Evolutionary conservation across 2,113 vertebrate genomes (phyloP), one percentile per base, ranked within the genome.

Genomic region (Albula goreensis): DNA sequence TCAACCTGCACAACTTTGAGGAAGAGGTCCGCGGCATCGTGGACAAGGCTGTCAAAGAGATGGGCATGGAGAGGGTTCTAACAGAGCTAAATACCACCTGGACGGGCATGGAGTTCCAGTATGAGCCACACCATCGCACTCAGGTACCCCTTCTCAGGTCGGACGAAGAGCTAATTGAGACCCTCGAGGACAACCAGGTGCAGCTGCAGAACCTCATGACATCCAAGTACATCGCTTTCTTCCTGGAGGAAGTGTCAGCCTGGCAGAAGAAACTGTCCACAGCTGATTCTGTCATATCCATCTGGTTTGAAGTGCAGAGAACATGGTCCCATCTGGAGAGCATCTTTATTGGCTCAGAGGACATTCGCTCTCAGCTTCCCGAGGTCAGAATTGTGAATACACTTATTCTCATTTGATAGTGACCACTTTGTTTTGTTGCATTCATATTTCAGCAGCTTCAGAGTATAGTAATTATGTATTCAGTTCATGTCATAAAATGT

Each of bases 261-360:
- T 99, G 98, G 98, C 98, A 99, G 91, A 96, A 92, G 89, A 97
- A 95, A 88, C 95, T 99, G 50, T 98, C 97, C 2, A 95, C 94
- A 0, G 92, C 93, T 0, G 97, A 99, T 41, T 94, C 96, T 0
- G 92, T 99, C 86, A 95, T 99, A 90, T 95, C 96, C 50, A 93
- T 98, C 86, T 99, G 98, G 98, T 97, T 98, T 0, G 97, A 99
- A 80, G 98, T 99, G 85, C 98, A 99, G 90, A 93, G 92, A 15
- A 96, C 96, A 0, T 99, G 98, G 98, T 96, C 95, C 53, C 97
- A 99, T 91, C 93, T 99, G 88, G 98, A 99, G 88, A 98, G 97
- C 91, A 99, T 99, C 89, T 99, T 99, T 92, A 96, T 98, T 5
- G 97, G 97, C 80, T 99, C 98, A 0, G 97, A 97, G 84, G 98